A percentile compares a stretch with the other conserved stretches of the same genome.
phyloP scores from a whole-genome alignment of 2,113 vertebrate species.

The Genyomyrus donnyi region DNA sequence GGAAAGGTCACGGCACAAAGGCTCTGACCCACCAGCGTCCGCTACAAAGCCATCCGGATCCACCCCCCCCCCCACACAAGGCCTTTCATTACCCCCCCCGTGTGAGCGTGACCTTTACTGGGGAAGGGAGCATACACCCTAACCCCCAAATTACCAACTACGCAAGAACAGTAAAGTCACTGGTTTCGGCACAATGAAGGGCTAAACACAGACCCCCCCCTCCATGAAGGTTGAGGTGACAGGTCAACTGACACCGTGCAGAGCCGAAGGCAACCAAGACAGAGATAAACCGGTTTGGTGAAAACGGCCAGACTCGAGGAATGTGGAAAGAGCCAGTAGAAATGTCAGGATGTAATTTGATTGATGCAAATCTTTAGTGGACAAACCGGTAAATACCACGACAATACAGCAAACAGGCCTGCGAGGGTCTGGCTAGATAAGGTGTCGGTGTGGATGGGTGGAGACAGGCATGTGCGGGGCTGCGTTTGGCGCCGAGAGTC shows the following conservation, averaged over 20 bases:
- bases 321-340: not conserved
- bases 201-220: not conserved
- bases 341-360: not conserved
- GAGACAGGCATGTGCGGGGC: not conserved
- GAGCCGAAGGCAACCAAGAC: not conserved
- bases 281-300: not conserved
- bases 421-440: not conserved
- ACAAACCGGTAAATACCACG: not conserved
- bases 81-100: not conserved
- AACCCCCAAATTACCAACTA: conserved; percentile 11
- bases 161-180: not conserved
- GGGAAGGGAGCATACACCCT: not conserved
- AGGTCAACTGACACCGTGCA: not conserved
- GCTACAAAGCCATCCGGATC: not conserved
- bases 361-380: not conserved
- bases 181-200: not conserved
- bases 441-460: not conserved
- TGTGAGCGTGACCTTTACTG: not conserved
- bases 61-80: not conserved
- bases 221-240: not conserved
- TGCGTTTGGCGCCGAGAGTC: conserved; percentile 49
- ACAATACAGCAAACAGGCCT: not conserved
- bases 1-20: not conserved
- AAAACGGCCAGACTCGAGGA: not conserved
- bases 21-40: not conserved